Percentiles rank a stretch among this genome's conserved stretches.
phyloP scores from a whole-genome alignment of 2,113 vertebrate genomes.

The Alethe castanea region DNA sequence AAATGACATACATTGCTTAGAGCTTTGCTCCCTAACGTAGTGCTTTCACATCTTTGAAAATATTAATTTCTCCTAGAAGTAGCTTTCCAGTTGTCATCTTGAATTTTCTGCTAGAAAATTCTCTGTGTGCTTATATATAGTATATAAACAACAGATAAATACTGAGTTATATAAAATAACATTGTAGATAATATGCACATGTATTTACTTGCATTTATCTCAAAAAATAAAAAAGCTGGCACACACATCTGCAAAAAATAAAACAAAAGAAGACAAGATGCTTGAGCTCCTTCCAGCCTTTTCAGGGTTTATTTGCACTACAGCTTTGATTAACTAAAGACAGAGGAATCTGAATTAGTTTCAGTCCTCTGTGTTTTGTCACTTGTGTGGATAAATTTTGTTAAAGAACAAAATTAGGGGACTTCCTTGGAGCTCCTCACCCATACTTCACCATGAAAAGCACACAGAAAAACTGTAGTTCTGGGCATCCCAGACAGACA shows the following conservation, averaged over 20 bases:
- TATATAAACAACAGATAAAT: background rate
- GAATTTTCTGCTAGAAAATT: slow-evolving; percentile 24
- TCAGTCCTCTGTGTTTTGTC: background rate
- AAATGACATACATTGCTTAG: background rate
- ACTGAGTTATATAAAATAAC: background rate
- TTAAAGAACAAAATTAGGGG: background rate
- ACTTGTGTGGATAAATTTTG: background rate
- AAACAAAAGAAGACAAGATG: background rate
- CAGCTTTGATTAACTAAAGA: background rate
- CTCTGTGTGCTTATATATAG: background rate
- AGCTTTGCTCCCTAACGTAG: background rate
- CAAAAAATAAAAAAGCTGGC: background rate
- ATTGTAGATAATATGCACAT: background rate
- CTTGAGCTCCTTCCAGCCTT: background rate
- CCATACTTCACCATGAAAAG: background rate
- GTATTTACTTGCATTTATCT: background rate
- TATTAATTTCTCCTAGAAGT: background rate
- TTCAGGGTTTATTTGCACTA: background rate
- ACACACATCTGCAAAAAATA: background rate
- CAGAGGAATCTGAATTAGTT: background rate
- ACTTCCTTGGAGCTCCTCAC: background rate
- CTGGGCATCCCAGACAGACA: background rate
- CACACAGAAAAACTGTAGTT: background rate
- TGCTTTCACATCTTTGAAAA: background rate
- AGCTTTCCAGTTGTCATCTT: slow-evolving; percentile 34